Evolutionary conservation across 2,113 vertebrate species (phyloP), one percentile per base, ranked within the genome.

Genomic region (Microcebus griseorufus): DNA sequence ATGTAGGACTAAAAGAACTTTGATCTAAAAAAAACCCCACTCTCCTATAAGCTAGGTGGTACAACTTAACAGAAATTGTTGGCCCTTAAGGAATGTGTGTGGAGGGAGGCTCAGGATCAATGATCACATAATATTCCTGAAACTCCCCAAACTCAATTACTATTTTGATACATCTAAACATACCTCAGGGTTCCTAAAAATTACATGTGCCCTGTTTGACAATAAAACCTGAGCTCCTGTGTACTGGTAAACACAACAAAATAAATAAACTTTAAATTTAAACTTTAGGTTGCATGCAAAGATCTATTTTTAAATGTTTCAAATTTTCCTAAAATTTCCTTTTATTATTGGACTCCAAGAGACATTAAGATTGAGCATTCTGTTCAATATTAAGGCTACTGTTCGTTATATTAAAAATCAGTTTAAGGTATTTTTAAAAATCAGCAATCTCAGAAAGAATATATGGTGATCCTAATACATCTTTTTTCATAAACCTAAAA

Each of bases 301-400:
- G 14, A 73, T 72, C 45, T 89, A 48, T 48, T 79, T 95, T 88
- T 80, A 94, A 87, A 72, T 81, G n/a, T 88, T 83, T 92, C n/a
- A 76, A 65, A 67, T 83, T 73, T 84, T 27, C 62, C 16, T 85
- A 75, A 75, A 39, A 70, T 69, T 58, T 92, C 75, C 14, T 78
- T 90, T 22, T 25, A 95, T 72, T 81, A 84, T 29, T 92, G 70
- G 8, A 69, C 25, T 84, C 86, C 29, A 93, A 34, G 17, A 73
- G 23, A 88, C 22, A 75, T 69, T 76, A 45, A 78, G n/a, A 82
- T 58, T 64, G 22, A 87, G 7, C n/a, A 90, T 64, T 94, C 45
- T 79, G 69, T 70, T 92, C 51, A 93, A 75, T 32, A 25, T 8
- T 86, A 94, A 81, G 22, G 32, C 4, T 73, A 23, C 34, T 76